Base-by-base conservation (phyloP, 2,797 vertebrate genomes). In the Sparus aurata region DNA sequence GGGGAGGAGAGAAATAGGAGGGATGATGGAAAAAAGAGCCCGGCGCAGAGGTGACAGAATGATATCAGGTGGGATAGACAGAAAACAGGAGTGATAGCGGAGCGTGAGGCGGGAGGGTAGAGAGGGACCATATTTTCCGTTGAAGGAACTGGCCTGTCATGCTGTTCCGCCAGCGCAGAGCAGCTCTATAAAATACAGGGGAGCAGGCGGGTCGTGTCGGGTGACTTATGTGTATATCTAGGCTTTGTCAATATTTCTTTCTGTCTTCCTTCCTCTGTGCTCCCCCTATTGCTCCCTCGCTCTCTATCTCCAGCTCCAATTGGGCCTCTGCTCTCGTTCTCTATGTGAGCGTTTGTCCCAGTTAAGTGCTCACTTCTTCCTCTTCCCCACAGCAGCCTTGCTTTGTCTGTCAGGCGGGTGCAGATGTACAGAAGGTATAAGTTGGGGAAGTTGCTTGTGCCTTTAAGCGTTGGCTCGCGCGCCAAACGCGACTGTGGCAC, bases 91-190 rank as follows among this genome's bases (percentile, higher is more conserved):
- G 91, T 93, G 91, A 93, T 94, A 90, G 93, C 82, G 43, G 86
- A 85, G 88, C 81, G 80, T 72, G 89, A 88, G 86, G 91, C 85
- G 84, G 85, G 82, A 89, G 88, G 73, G 86, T 60, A 87, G 88
- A 90, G 84, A 88, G 91, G 92, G 89, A 89, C 92, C 94, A 95
- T 96, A 96, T 96, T 96, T 96, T 93, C 93, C 77, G 66, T 86
- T 96, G 95, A 95, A 95, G 95, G 95, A 96, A 96, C 95, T 95
- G 94, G 92, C 92, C 94, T 96, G 95, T 96, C 95, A 96, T 70
- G 93, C 92, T 95, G 95, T 95, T 95, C 95, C 93, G 93, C 95
- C 93, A 83, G 94, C 87, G 73, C 90, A 94, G 94, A 95, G 94
- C 93, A 94, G 87, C 92, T 94, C 95, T 92, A 95, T 96, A 95